phyloP scores from a whole-genome alignment of 1,140 invertebrate species.

The Drosophila serrata region DNA sequence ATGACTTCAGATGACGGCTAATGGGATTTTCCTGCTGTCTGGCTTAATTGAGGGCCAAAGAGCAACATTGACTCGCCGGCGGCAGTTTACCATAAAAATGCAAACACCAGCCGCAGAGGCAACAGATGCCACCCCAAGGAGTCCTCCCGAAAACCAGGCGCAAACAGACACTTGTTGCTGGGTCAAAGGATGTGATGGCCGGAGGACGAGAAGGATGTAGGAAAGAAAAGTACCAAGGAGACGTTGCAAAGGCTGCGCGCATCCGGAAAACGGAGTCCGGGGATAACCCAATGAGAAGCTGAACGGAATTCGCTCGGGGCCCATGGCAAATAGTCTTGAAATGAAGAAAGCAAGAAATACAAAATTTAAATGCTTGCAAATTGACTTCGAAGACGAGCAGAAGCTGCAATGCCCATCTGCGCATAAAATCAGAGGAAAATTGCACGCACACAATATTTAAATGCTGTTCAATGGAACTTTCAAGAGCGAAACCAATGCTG shows the following conservation, averaged over 20 bases:
- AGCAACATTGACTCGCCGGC: conserved; percentile 35
- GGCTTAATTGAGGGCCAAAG: conserved; percentile 39
- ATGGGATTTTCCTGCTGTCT: conserved; percentile 22
- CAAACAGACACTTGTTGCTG: conserved; percentile 35
- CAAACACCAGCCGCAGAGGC: conserved; percentile 43
- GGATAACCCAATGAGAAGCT: conserved; percentile 31
- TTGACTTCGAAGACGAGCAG: conserved; percentile 30
- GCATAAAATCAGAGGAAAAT: conserved; percentile 15
- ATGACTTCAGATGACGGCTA: conserved; percentile 4
- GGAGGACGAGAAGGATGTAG: not conserved
- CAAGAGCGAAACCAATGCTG: not conserved
- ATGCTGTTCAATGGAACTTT: not conserved
- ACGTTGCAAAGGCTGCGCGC: conserved; percentile 52
- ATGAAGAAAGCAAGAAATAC: conserved; percentile 35
- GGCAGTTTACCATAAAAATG: conserved; percentile 53
- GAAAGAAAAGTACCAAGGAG: conserved; percentile 1
- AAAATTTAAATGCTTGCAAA: conserved; percentile 53
- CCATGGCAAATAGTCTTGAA: conserved; percentile 22
- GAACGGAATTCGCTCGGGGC: conserved; percentile 11
- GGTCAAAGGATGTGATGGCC: conserved; percentile 13
- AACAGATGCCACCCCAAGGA: conserved; percentile 31
- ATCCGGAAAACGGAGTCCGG: conserved; percentile 25
- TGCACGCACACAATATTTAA: conserved; percentile 8
- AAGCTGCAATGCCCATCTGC: conserved; percentile 41
- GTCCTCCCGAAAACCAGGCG: conserved; percentile 3